Evolutionary conservation across 2,797 vertebrate species (phyloP).

Genomic region (Spheniscus humboldti): DNA sequence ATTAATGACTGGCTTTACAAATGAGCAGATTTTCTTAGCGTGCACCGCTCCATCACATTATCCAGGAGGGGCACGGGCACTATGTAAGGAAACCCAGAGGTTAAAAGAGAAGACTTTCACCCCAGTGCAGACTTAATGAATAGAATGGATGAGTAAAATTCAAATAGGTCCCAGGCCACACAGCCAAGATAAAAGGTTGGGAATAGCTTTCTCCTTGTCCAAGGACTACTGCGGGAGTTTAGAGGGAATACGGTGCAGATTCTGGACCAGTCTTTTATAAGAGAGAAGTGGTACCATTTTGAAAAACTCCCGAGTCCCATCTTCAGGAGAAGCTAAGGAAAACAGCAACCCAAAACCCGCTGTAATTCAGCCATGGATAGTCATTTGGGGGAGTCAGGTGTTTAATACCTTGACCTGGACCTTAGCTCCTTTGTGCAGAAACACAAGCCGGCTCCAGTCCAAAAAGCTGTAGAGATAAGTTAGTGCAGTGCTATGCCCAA

Average conservation of each 20-base stretch:
- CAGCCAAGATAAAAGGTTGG: not conserved
- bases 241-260: not conserved
- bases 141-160: not conserved
- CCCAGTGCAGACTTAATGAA: not conserved
- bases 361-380: not conserved
- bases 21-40: constrained; percentile 43
- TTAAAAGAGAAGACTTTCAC: not conserved
- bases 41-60: constrained; percentile 9
- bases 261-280: not conserved
- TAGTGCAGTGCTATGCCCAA: not conserved
- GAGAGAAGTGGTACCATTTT: not conserved
- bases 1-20: constrained; percentile 62
- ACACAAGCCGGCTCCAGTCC: not conserved
- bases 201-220: not conserved
- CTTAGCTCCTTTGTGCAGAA: not conserved
- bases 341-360: not conserved
- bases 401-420: not conserved
- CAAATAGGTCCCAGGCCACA: not conserved
- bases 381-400: not conserved
- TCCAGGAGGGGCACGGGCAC: not conserved
- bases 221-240: not conserved
- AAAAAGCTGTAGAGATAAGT: constrained; percentile 13
- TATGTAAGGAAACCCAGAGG: constrained; percentile 4
- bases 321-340: not conserved
- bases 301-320: not conserved